These are phyloP conservation scores for Uropetala carovei DNA, from an alignment of 2,888 invertebrate species.

Conservation along the genomic window DNA sequence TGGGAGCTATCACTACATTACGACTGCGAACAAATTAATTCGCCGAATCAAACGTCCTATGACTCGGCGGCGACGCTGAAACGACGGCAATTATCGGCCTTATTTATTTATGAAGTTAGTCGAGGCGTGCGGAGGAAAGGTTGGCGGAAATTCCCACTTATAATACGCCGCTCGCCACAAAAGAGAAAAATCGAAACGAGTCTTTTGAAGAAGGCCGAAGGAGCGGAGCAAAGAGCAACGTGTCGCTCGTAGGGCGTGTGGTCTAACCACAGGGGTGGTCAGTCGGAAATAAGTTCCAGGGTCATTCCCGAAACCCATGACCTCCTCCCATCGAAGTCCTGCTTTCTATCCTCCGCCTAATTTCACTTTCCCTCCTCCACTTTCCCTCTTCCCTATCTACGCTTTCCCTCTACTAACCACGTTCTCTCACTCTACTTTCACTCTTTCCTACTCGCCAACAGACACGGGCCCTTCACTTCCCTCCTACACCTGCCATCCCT, in stretches of 20 bases:
- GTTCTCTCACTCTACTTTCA: too few species aligned
- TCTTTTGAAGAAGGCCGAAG: conserved; percentile 7
- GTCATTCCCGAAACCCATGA: neutral
- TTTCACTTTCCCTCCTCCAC: neutral
- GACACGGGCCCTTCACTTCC: too few species aligned
- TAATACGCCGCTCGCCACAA: neutral
- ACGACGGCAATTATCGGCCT: neutral
- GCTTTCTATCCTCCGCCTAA: too few species aligned
- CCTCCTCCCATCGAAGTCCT: too few species aligned
- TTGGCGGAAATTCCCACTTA: conserved; percentile 8
- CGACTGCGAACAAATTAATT: too few species aligned
- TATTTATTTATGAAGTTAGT: neutral
- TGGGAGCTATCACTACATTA: too few species aligned
- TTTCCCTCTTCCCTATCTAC: neutral
- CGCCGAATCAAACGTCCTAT: too few species aligned
- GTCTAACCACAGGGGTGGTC: conserved; percentile 18
- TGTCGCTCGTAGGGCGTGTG: neutral
- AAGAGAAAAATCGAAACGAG: neutral
- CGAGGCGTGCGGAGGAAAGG: neutral
- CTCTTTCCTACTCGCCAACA: too few species aligned
- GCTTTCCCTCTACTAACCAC: neutral
- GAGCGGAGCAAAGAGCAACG: neutral
- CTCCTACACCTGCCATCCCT: too few species aligned
- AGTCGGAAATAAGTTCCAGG: neutral
- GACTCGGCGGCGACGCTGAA: neutral